Evolutionary conservation across 2,113 vertebrate species (phyloP), one percentile per base, ranked within the genome.

Genomic region (Anas platyrhynchos): DNA sequence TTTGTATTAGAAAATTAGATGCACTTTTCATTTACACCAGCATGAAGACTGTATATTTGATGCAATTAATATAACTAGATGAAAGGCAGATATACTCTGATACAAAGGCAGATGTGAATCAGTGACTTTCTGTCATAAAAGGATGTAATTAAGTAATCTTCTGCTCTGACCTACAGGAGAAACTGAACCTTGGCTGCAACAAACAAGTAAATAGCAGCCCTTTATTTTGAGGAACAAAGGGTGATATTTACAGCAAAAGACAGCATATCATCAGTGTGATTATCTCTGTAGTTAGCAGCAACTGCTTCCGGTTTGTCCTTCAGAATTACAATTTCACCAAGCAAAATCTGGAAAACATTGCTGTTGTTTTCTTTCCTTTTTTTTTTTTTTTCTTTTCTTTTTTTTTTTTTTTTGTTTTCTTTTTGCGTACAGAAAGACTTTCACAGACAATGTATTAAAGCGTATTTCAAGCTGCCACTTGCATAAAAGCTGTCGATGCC

Each of bases 231-330:
- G 65, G 41, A 91, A 78, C 46, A 87, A 93, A 93, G 75, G 75
- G 46, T 89, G 92, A 25, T 91, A 91, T 58, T 95, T 96, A 44
- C 74, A 41, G 44, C 16, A 68, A 69, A 69, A 89, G 86, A n/a
- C 77, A 96, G 32, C 14, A 12, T 92, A 66, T 81, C 89, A 96
- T 97, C 95, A 96, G 72, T 91, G 88, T 95, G 74, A 46, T 89
- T 65, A 62, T 55, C 29, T 69, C 36, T 56, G 36, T 58, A 89
- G 55, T 80, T 87, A 82, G 21, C 48, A 76, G n/a, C 41, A 91
- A 48, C 68, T 71, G 17, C 73, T 96, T 94, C 90, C 3, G 2
- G 89, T 81, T 36, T 43, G 22, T 80, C 2, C 31, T 18, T 13
- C 20, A 59, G 1, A 48, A 36, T 50, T 86, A 59, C n/a, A 66